These are phyloP conservation scores for Eupithecia vulgata DNA, from an alignment of 2,888 invertebrate genomes.

Conservation along the genomic window DNA sequence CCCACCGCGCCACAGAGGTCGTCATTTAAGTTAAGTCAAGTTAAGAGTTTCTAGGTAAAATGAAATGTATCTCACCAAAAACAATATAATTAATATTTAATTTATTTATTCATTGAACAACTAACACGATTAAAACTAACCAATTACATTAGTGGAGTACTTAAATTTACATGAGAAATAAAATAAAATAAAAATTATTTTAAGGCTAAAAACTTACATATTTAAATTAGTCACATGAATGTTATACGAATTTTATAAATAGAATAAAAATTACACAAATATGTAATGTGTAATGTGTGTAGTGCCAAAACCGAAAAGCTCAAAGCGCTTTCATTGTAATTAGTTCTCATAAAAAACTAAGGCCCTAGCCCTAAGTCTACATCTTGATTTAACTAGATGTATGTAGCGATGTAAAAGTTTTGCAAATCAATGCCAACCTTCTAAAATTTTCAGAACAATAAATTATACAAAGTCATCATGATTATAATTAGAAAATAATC, in stretches of 20 bases:
- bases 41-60: not conserved
- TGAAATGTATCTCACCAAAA: not conserved
- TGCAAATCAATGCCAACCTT: not conserved
- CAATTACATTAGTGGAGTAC: too few species aligned
- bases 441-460: not conserved
- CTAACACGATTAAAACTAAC: too few species aligned
- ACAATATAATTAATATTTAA: not conserved
- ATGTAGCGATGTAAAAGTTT: not conserved
- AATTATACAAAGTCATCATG: not conserved
- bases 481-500: not conserved
- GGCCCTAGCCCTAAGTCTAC: not conserved
- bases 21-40: too few species aligned
- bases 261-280: too few species aligned
- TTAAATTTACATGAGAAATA: too few species aligned
- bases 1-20: too few species aligned
- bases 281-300: too few species aligned
- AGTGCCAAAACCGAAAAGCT: not conserved
- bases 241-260: too few species aligned
- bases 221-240: too few species aligned
- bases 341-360: not conserved
- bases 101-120: too few species aligned
- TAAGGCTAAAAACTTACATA: too few species aligned
- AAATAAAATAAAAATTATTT: too few species aligned
- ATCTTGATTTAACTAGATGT: not conserved
- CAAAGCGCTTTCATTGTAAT: not conserved